Base-by-base conservation (phyloP, 2,113 vertebrate species). In the Mola mola region DNA sequence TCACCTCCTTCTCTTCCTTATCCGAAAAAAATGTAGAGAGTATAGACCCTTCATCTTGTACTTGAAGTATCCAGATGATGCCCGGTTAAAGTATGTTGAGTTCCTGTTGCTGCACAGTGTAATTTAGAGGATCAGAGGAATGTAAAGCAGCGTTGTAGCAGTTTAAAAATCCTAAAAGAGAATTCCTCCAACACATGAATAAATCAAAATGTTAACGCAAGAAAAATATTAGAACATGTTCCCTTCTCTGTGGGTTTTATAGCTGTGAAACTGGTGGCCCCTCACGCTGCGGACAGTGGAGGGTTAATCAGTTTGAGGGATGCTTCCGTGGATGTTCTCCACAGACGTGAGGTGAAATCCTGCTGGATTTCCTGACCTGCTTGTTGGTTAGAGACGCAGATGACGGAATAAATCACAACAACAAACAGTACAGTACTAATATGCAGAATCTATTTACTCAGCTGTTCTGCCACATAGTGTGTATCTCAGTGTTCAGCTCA, bases 101-200 rank as follows among this genome's bases (percentile, higher is more conserved):
- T 34, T 41, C 20, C 37, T 63, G 55, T 41, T 50, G 37, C 56
- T 48, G 29, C 9, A 13, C 4, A 15, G 33, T 16, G 40, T 49
- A 52, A 59, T 59, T 44, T 17, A 58, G 41, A 31, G 12, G 60
- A 76, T 70, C 49, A 69, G 47, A 68, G 31, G 28, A 25, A 82
- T 59, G 66, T 48, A 60, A 68, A 72, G 17, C n/a, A 60, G 38
- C 15, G 9, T 16, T 29, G 33, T 17, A 51, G 16, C 17, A 60
- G 59, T 37, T 59, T 47, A 66, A 66, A 48, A 53, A 37, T 42
- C 53, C 58, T 51, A 52, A 75, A 49, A 72, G 16, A 61, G 37
- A 73, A 57, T 62, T 44, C 49, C 26, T 17, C 1, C 42, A 37
- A 66, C 36, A 19, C 44, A 61, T 6, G 34, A 53, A 38, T 50